Base-by-base conservation (phyloP, 2,797 vertebrate species). In the Sebastes nivosus region DNA sequence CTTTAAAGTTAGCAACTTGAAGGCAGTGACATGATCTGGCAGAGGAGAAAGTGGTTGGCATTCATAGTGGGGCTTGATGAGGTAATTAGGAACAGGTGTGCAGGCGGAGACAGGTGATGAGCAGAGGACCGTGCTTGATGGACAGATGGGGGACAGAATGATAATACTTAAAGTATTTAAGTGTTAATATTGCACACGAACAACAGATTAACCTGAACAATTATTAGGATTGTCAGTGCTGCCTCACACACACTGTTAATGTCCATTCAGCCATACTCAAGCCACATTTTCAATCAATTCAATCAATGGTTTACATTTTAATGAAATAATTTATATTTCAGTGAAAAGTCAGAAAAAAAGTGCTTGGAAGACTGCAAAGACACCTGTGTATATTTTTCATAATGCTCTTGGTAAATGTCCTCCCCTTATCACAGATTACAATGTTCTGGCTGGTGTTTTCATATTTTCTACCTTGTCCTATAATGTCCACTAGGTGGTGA, bases 401-500 rank as follows among this genome's bases (percentile, higher is more conserved):
- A 32, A 59, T 70, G 24, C 6, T 67, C 55, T 46, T 65, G n/a
- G 4, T 22, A 50, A 69, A 67, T 32, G n/a, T 0, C 3, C 27
- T 59, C 2, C 27, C 18, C 27, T 63, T 1, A 24, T 54, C 4
- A 16, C 5, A 61, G 2, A 34, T 20, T 13, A 14, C 25, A 20
- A 10, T 55, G 22, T 34, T 14, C 13, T 42, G 8, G 4, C 11
- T 0, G 11, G 7, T 12, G 2, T 29, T 36, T 64, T 69, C 4
- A 25, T 12, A 27, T 18, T 8, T 36, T 36, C 59, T 46, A 71
- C 11, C 11, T 50, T 61, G 4, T 7, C 22, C 20, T 5, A 7
- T 1, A 27, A 6, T 42, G 16, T 60, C 86, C 92, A 84, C 84
- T 59, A 9, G 88, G 63, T 81, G 92, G 86, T 4, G 71, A 60